These are phyloP conservation scores for Brachionichthys hirsutus DNA, from an alignment of 2,113 vertebrate genomes.

Conservation along the genomic window DNA sequence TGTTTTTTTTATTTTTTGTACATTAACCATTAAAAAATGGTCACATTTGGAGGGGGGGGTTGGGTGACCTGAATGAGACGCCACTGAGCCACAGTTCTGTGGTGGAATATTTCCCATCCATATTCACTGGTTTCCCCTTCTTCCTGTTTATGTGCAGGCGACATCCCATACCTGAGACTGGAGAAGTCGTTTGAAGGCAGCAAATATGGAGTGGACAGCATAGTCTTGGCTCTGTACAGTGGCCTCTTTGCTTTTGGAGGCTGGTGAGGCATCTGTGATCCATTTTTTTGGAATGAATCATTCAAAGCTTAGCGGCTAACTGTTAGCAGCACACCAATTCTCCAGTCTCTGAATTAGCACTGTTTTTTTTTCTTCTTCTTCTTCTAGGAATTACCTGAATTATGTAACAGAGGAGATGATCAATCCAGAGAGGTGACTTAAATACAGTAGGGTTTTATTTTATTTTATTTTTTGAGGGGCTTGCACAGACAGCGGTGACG, in stretches of 20 bases:
- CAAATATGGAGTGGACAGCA: slow-evolving; percentile 69
- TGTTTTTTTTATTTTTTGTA: too few relatives aligned
- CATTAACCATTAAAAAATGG: too few relatives aligned
- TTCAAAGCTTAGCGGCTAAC: background rate
- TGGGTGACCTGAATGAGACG: too few relatives aligned
- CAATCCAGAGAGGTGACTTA: slow-evolving; percentile 77
- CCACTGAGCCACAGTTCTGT: too few relatives aligned
- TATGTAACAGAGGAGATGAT: slow-evolving; percentile 80
- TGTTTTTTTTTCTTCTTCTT: background rate
- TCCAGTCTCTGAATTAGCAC: background rate
- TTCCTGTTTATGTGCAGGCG: slow-evolving; percentile 53
- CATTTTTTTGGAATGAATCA: slow-evolving; percentile 2
- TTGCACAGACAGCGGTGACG: slow-evolving; percentile 23
- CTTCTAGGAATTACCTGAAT: slow-evolving; percentile 76
- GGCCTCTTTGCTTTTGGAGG: slow-evolving; percentile 79
- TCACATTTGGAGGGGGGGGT: too few relatives aligned
- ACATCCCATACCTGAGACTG: slow-evolving; percentile 68
- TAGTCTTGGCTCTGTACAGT: slow-evolving; percentile 77
- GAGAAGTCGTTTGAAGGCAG: slow-evolving; percentile 74
- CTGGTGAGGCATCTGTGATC: slow-evolving; percentile 64
- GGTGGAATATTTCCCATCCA: too few relatives aligned
- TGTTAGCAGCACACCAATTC: background rate
- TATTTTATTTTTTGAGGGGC: too few relatives aligned
- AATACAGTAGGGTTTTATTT: too few relatives aligned
- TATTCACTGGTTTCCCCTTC: background rate